These are phyloP conservation scores for Heliconius hortense DNA, from an alignment of 2,888 invertebrate species.

Conservation along the genomic window DNA sequence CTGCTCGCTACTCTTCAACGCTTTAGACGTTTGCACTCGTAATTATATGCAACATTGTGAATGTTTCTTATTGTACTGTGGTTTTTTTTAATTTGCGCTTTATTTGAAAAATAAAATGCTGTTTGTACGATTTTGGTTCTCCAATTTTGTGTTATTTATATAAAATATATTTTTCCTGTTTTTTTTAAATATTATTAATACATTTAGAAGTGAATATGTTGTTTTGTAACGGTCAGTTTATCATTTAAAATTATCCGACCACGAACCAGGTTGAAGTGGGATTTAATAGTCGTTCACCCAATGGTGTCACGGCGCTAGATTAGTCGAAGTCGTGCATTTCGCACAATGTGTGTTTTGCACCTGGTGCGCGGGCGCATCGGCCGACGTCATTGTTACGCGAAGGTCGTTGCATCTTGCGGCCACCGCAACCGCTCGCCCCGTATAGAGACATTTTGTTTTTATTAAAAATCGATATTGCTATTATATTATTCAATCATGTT, in stretches of 20 bases:
- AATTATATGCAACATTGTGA: slow-evolving; percentile 9
- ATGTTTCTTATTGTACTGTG: background rate
- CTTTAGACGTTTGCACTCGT: background rate
- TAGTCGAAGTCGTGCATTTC: slow-evolving; percentile 30
- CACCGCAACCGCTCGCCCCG: slow-evolving; percentile 48
- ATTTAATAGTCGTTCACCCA: slow-evolving; percentile 16
- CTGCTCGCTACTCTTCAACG: slow-evolving; percentile 10
- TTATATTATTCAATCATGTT: background rate
- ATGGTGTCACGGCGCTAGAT: slow-evolving; percentile 14
- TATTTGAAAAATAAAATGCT: too few species aligned
- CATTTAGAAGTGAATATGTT: background rate
- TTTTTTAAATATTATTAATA: background rate
- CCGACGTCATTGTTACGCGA: slow-evolving; percentile 56
- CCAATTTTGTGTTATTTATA: background rate
- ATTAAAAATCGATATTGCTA: slow-evolving; percentile 38
- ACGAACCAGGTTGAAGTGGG: background rate
- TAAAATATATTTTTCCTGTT: background rate
- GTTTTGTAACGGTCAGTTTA: background rate
- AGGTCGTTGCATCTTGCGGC: slow-evolving; percentile 61
- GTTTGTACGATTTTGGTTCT: too few species aligned
- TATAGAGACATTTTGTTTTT: slow-evolving; percentile 62
- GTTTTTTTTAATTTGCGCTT: background rate
- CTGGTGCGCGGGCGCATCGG: slow-evolving; percentile 58
- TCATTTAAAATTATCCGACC: background rate
- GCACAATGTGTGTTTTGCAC: slow-evolving; percentile 47